These are phyloP conservation scores for Thaleichthys pacificus DNA, from an alignment of 2,797 vertebrate genomes.

Conservation along the genomic window DNA sequence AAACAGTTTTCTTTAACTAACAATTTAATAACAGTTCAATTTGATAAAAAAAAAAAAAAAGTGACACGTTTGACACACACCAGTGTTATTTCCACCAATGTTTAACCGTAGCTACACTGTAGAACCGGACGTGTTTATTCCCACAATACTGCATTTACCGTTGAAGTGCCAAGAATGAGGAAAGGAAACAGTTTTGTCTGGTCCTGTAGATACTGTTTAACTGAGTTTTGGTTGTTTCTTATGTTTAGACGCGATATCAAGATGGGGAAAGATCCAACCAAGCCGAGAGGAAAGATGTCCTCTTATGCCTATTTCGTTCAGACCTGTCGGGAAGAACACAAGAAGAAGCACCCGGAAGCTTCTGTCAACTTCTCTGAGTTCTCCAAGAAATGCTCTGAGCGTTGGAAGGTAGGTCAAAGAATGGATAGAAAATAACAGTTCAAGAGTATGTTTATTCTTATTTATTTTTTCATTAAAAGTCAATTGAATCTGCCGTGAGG, in stretches of 20 bases:
- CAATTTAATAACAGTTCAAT: neutral
- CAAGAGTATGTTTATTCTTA: neutral
- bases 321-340: conserved; percentile 97
- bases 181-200: conserved; percentile 34
- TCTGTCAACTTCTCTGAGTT: conserved; percentile 98
- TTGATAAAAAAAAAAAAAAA: neutral
- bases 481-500: too few relatives aligned
- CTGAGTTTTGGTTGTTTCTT: neutral
- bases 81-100: conserved; percentile 21
- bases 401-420: conserved; percentile 88
- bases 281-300: conserved; percentile 99
- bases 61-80: neutral
- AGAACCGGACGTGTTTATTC: conserved; percentile 34
- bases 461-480: too few relatives aligned
- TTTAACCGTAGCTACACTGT: conserved; percentile 24
- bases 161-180: conserved; percentile 11
- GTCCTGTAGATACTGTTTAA: conserved; percentile 6
- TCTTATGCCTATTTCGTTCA: conserved; percentile 99
- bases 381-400: conserved; percentile 99
- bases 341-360: conserved; percentile 98
- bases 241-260: conserved; percentile 61
- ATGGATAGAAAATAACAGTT: too few relatives aligned
- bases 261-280: conserved; percentile 93
- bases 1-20: too few relatives aligned
- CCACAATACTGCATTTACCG: conserved; percentile 17